These are phyloP conservation scores for Sebastes cheni DNA, from an alignment of 2,797 vertebrate genomes.

Conservation along the genomic window DNA sequence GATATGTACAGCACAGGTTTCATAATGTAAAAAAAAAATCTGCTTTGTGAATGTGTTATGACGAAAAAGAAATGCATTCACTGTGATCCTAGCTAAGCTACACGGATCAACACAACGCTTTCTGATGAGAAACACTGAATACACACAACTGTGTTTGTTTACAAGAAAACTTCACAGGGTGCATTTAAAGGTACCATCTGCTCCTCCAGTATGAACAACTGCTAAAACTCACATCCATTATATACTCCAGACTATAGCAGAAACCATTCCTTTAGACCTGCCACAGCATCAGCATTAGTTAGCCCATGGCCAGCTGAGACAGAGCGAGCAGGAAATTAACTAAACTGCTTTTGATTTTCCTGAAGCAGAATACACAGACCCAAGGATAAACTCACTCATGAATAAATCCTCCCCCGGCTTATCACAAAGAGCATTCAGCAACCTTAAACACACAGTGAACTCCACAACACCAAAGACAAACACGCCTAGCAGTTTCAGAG, in stretches of 20 bases:
- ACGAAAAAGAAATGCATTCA: background rate
- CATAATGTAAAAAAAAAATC: too few species aligned
- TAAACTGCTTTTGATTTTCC: slow-evolving; percentile 33
- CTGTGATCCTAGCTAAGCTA: background rate
- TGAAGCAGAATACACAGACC: slow-evolving; percentile 18
- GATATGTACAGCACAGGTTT: too few species aligned
- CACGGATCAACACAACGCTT: background rate
- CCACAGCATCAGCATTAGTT: background rate
- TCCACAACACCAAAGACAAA: slow-evolving; percentile 7
- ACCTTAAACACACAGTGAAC: slow-evolving; percentile 18
- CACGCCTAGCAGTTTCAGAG: slow-evolving; percentile 14
- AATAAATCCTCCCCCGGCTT: slow-evolving; percentile 39
- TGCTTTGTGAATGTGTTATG: background rate
- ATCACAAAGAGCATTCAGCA: slow-evolving; percentile 40
- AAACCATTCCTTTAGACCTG: background rate
- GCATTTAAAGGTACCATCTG: slow-evolving; percentile 39
- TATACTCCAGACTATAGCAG: background rate
- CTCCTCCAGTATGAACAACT: slow-evolving; percentile 6
- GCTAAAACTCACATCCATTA: slow-evolving; percentile 1
- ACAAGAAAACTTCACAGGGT: slow-evolving; percentile 17
- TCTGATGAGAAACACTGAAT: background rate
- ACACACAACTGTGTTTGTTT: slow-evolving; percentile 10
- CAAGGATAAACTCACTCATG: slow-evolving; percentile 21
- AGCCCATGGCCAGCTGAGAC: slow-evolving; percentile 24
- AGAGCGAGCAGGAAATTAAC: slow-evolving; percentile 28